A percentile compares a stretch with the other conserved stretches of the same genome.
phyloP scores from a whole-genome alignment of 2,888 invertebrate species.

The Dusona sp. region DNA sequence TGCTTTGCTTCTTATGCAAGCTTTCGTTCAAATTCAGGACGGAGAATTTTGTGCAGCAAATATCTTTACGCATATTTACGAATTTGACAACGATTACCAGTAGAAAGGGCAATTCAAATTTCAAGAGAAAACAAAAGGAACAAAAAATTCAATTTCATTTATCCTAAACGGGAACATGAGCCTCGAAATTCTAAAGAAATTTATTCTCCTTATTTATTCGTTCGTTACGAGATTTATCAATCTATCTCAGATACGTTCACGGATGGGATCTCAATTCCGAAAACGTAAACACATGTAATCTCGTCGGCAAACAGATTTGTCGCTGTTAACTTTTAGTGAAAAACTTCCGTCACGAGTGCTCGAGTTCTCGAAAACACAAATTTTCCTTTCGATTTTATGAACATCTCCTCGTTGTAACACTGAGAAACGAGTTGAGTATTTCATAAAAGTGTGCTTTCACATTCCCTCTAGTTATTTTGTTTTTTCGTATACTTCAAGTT shows the following conservation, averaged over 20 bases:
- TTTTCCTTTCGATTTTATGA: not conserved
- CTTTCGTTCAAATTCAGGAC: not conserved
- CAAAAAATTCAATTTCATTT: not conserved
- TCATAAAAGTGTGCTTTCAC: slow-evolving; percentile 22
- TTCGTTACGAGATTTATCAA: not conserved
- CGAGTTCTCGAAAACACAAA: not conserved
- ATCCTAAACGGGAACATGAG: not conserved
- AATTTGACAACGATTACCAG: not conserved
- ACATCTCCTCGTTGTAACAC: not conserved
- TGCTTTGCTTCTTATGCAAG: not conserved
- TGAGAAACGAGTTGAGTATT: not conserved
- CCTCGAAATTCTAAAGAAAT: not conserved
- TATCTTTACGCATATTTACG: not conserved
- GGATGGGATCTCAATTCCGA: not conserved
- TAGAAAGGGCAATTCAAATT: not conserved
- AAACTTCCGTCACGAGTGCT: not conserved
- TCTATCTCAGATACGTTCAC: not conserved
- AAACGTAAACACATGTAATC: slow-evolving; percentile 4
- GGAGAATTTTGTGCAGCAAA: not conserved
- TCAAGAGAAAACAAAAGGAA: not conserved
- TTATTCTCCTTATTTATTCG: not conserved
- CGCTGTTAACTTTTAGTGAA: not conserved
- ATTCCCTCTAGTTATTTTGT: not conserved
- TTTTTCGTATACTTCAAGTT: not conserved
- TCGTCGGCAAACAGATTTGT: not conserved